Percentiles rank a stretch among this genome's conserved stretches.
These are phyloP conservation scores for Papilio demoleus DNA, from an alignment of 2,888 invertebrate species.

Conservation along the genomic window DNA sequence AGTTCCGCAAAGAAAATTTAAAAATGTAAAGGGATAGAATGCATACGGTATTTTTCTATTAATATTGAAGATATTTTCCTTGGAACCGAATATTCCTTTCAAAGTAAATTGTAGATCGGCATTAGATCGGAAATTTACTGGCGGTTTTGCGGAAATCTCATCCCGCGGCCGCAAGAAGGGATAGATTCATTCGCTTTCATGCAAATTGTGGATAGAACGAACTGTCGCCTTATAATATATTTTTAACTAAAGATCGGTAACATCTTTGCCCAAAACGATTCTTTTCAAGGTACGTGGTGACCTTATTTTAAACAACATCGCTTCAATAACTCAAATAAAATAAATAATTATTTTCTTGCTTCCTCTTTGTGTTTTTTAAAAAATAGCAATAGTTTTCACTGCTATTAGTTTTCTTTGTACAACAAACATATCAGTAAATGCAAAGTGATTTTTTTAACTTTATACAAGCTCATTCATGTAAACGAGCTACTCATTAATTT, in stretches of 20 bases:
- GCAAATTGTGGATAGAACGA: neutral
- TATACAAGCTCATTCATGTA: slow-evolving; percentile 13
- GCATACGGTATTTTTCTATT: slow-evolving; percentile 11
- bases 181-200: slow-evolving; percentile 12
- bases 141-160: slow-evolving; percentile 3
- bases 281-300: neutral
- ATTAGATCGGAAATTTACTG: slow-evolving; percentile 11
- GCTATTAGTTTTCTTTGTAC: neutral
- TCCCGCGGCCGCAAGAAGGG: neutral
- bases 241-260: neutral
- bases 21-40: slow-evolving; percentile 3
- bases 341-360: neutral
- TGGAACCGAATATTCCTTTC: slow-evolving; percentile 10
- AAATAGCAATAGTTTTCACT: neutral
- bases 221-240: neutral
- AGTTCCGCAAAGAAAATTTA: neutral
- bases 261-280: neutral
- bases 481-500: slow-evolving; percentile 5
- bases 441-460: slow-evolving; percentile 8
- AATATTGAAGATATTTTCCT: slow-evolving; percentile 10
- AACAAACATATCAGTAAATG: slow-evolving; percentile 4
- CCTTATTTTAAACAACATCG: neutral
- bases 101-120: slow-evolving; percentile 12
- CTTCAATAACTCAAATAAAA: neutral
- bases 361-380: neutral